Base-by-base conservation (phyloP, 2,113 vertebrate genomes). In the Chrysochloris asiatica region DNA sequence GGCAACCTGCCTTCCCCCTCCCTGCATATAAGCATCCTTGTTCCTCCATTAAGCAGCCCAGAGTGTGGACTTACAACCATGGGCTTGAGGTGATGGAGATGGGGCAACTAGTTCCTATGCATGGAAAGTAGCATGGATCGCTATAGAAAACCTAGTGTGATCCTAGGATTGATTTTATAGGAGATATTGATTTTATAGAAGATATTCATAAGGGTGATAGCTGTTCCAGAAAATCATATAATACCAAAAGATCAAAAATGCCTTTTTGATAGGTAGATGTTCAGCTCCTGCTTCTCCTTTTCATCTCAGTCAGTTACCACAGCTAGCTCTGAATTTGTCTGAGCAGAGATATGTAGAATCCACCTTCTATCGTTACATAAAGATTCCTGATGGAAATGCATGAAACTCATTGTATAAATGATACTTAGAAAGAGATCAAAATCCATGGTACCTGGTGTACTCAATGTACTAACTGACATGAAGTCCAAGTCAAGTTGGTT, bases 1-100 rank as follows among this genome's bases (percentile, higher is more conserved):
- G 52, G 36, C 33, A 95, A 76, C 72, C 67, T 26, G 85, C 86
- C 90, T 89, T 95, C 48, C 59, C 91, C 93, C 93, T 56, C 81
- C 13, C n/a, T 92, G 16, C 2, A 38, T 63, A 50, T 63, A 83
- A 59, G 28, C 2, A 38, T 78, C 91, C 50, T 81, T 63, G 28
- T 71, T 8, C 43, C 50, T 84, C 47, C 75, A 72, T 59, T 28
- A 43, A 72, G 92, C 33, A 75, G 56, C 22, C 26, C 56, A 61
- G 72, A 56, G 28, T 5, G 56, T 38, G 47, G 80, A 90, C 72
- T 56, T 50, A 50, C 65, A 86, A 16, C 48, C 48, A 7, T 36
- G 52, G 59, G 28, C 2, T 47, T 30, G 59, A 22, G 38, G 36
- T 22, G 67, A 22, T 41, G 67, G 67, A 69, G 36, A 56, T 7